Percentiles rank a stretch among this genome's conserved stretches.
Evolutionary conservation across 2,113 vertebrate genomes (phyloP).

Genomic region (Myotis lucifugus): DNA sequence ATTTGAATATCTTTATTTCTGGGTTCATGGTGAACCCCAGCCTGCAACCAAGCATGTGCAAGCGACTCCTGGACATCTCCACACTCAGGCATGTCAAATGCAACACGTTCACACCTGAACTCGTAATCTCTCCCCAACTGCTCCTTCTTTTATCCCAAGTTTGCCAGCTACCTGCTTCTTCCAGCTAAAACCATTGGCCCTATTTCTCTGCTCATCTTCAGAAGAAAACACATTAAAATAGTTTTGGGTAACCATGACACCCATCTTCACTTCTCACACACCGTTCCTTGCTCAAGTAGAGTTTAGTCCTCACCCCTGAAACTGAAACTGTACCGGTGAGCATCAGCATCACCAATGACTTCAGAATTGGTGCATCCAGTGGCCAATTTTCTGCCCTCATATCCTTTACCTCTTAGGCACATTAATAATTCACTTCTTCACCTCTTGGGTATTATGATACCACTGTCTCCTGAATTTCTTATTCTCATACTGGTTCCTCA

Average conservation of each 20-base stretch:
- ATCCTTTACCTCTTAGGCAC: not conserved
- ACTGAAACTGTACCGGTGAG: not conserved
- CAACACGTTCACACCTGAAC: not conserved
- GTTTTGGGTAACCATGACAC: not conserved
- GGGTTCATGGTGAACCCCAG: not conserved
- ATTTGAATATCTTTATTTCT: not conserved
- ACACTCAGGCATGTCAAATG: not conserved
- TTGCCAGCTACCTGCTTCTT: not conserved
- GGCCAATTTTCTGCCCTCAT: not conserved
- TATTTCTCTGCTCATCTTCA: not conserved
- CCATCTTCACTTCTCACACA: not conserved
- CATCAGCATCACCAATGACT: not conserved
- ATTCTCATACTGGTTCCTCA: not conserved
- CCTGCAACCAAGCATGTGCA: not conserved
- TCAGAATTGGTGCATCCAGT: fast-evolving
- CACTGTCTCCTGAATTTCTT: not conserved
- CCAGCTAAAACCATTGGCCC: not conserved
- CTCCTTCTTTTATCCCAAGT: not conserved
- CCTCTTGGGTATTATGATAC: not conserved
- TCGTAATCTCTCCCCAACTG: not conserved
- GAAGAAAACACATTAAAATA: not conserved
- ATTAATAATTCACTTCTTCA: not conserved
- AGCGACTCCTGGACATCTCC: not conserved
- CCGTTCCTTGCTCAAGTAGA: not conserved
- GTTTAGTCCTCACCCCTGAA: not conserved